Base-by-base conservation (phyloP, 2,113 vertebrate genomes). In the Pholis gunnellus region DNA sequence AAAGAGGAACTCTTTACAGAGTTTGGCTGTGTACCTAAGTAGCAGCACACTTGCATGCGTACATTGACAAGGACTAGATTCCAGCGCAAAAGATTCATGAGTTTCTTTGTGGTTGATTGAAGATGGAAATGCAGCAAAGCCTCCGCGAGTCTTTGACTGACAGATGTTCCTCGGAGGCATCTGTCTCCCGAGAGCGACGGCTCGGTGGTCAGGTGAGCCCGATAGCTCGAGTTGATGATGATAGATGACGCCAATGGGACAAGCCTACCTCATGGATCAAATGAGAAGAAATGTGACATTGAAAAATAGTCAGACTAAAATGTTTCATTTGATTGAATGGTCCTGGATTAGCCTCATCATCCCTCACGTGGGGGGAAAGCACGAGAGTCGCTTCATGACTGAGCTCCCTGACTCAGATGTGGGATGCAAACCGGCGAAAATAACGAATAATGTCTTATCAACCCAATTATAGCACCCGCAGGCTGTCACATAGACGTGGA, bases 281-380 rank as follows among this genome's bases (percentile, higher is more conserved):
- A 94, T 75, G 81, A 90, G 90, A 93, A 93, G 91, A 89, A 91
- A 93, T 89, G 87, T 94, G 93, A 93, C 94, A 90, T 29, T 93
- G 94, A 94, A 85, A 91, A 94, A 95, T 92, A 74, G 87, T 89
- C 75, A 75, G 85, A 90, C 85, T 82, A 81, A 90, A 86, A 90
- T 50, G 82, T 90, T 89, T 89, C 42, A 88, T 92, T 92, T 91
- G 91, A 92, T 91, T 74, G 76, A 94, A 92, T 85, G 84, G 59
- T 83, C 83, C 66, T 80, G 85, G 83, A 94, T 95, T 90, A 84
- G 78, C 78, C 77, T 89, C 85, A 88, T 93, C 86, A 91, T 91
- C 79, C 68, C 82, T 73, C 72, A 78, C 65, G 9, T 27, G 77
- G 85, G 48, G 79, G 60, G 70, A 68, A 65, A 48, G 50, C 82